Conservation (phyloP, 2,888 invertebrate species). For the Trichopria drosophilae region DNA sequence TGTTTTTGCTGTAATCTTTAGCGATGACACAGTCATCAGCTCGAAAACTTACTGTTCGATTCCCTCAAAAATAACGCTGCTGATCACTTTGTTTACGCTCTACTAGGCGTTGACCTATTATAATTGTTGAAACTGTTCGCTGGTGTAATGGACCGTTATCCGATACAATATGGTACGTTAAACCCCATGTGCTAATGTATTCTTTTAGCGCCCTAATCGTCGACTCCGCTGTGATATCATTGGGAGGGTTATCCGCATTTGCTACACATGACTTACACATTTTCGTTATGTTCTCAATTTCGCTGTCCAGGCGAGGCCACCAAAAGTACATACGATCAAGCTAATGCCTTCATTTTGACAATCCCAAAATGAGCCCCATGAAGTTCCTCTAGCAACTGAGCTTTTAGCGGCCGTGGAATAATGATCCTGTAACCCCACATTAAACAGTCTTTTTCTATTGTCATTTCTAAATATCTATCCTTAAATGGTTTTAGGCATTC, state of each 20-base stretch:
- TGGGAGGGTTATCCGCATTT: slow-evolving; percentile 25
- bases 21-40: slow-evolving; percentile 16
- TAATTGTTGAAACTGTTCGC: slow-evolving; percentile 20
- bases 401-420: slow-evolving; percentile 9
- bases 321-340: slow-evolving; percentile 13
- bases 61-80: slow-evolving; percentile 23
- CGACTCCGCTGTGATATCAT: too few relatives aligned
- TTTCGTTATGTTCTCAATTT: slow-evolving; percentile 20
- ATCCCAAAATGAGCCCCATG: slow-evolving; percentile 35
- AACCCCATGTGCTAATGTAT: too few relatives aligned
- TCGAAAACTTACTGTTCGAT: slow-evolving; percentile 20
- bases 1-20: slow-evolving; percentile 25
- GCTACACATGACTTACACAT: slow-evolving; percentile 17
- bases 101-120: slow-evolving; percentile 7
- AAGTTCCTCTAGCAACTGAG: slow-evolving; percentile 31
- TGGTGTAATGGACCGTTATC: slow-evolving; percentile 25
- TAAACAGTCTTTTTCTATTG: slow-evolving; percentile 5
- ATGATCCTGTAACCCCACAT: slow-evolving; percentile 6
- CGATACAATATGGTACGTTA: slow-evolving; percentile 28
- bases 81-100: too few relatives aligned
- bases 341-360: neutral
- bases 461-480: neutral
- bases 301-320: slow-evolving; percentile 25
- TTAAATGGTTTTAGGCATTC: neutral
- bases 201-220: too few relatives aligned